Percentiles rank a stretch among this genome's conserved stretches.
Conservation (phyloP, 1,140 invertebrate genomes). For the Pseudachorutes palmiensis region DNA sequence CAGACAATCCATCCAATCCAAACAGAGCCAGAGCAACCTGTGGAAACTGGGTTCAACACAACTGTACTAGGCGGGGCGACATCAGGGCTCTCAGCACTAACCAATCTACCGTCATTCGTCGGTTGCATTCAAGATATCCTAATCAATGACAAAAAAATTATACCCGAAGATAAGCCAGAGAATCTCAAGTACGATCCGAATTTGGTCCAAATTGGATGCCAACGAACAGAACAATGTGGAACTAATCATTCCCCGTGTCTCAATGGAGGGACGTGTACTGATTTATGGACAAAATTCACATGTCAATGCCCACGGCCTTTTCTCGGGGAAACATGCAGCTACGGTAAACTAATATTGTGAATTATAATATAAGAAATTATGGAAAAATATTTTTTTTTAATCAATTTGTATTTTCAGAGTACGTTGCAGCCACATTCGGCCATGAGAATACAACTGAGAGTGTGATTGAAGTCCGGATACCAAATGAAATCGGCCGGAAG, state of each 20-base stretch:
- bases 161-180: conserved; percentile 30
- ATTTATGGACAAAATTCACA: conserved; percentile 76
- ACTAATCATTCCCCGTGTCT: conserved; percentile 70
- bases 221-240: conserved; percentile 64
- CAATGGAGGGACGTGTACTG: conserved; percentile 74
- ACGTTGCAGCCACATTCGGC: conserved; percentile 83
- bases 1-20: conserved; percentile 80
- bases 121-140: conserved; percentile 86
- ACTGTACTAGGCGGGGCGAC: conserved; percentile 70
- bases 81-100: conserved; percentile 28
- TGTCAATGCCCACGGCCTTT: conserved; percentile 80
- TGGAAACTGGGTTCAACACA: conserved; percentile 64
- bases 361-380: background rate
- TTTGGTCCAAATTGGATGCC: conserved; percentile 59
- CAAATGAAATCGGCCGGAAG: conserved; percentile 55
- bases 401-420: conserved; percentile 50
- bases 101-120: conserved; percentile 60
- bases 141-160: conserved; percentile 59
- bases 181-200: conserved; percentile 45
- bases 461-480: conserved; percentile 61
- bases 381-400: conserved; percentile 6
- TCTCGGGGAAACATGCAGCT: conserved; percentile 75
- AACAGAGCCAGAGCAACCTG: conserved; percentile 19
- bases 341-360: conserved; percentile 54
- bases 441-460: conserved; percentile 67